These are phyloP conservation scores for Bostrychus sinensis DNA, from an alignment of 2,113 vertebrate species.

Conservation along the genomic window DNA sequence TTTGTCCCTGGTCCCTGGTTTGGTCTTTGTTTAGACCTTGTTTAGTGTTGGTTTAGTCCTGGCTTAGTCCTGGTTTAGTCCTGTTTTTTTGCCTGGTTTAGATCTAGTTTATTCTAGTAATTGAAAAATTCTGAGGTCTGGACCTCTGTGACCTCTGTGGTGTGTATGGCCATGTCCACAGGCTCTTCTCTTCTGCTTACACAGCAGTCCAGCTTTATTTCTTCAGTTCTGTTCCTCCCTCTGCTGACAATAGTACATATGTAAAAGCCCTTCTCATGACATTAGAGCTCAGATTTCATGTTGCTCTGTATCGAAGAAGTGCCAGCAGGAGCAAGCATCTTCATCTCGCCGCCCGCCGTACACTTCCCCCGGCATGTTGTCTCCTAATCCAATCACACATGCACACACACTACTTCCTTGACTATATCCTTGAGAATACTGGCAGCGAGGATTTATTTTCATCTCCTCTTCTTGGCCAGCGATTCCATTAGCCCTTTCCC, in stretches of 20 bases:
- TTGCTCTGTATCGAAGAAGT: slow-evolving; percentile 3
- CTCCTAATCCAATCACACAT: slow-evolving; percentile 50
- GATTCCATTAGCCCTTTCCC: slow-evolving; percentile 39
- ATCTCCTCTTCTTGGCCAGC: slow-evolving; percentile 25
- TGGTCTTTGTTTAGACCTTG: too few species aligned
- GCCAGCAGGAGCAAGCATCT: slow-evolving; percentile 14
- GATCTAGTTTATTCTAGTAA: too few species aligned
- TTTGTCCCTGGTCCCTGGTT: too few species aligned
- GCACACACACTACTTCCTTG: slow-evolving; percentile 25
- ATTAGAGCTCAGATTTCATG: background rate
- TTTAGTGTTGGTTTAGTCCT: too few species aligned
- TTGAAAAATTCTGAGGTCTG: too few species aligned
- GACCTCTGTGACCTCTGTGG: too few species aligned
- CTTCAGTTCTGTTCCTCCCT: background rate
- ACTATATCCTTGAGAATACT: slow-evolving; percentile 34
- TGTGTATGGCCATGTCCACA: too few species aligned
- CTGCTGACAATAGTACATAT: slow-evolving; percentile 4
- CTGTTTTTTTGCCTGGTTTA: too few species aligned
- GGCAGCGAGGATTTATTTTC: slow-evolving; percentile 40
- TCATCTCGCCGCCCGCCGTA: slow-evolving; percentile 14
- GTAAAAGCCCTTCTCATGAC: slow-evolving; percentile 6
- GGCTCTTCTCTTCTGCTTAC: background rate
- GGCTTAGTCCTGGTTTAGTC: too few species aligned
- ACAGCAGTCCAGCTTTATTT: background rate
- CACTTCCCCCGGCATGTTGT: slow-evolving; percentile 39